Evolutionary conservation across 1,140 invertebrate species (phyloP).

Genomic region (Drosophila burlai): DNA sequence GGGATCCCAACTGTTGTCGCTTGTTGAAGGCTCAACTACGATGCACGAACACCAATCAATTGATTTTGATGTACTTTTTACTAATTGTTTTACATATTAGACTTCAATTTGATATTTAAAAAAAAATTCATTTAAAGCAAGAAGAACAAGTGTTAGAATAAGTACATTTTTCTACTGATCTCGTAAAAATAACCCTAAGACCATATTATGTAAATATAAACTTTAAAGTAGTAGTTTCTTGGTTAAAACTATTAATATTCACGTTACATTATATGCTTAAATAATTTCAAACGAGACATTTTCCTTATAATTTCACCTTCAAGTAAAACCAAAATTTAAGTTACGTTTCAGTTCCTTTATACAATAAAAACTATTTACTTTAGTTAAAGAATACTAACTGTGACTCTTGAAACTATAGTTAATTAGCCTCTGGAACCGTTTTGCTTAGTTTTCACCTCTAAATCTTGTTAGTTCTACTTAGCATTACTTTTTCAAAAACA

Average conservation of each 20-base stretch:
- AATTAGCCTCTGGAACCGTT: not conserved
- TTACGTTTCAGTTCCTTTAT: not conserved
- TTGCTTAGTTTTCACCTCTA: not conserved
- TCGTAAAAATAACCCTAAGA: not conserved
- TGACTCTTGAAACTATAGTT: not conserved
- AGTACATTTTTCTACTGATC: not conserved
- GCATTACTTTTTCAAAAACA: not conserved
- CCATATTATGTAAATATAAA: not conserved
- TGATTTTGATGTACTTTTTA: not conserved
- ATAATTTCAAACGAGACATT: not conserved
- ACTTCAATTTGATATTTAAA: not conserved
- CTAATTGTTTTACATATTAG: not conserved
- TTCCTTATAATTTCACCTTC: not conserved
- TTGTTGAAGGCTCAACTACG: conserved; percentile 26
- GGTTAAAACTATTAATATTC: not conserved
- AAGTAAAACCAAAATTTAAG: not conserved
- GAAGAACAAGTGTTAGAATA: too few relatives aligned
- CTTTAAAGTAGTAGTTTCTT: not conserved
- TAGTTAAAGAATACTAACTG: not conserved
- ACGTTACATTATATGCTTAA: not conserved
- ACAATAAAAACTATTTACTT: not conserved
- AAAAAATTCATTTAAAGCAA: not conserved
- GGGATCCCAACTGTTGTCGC: conserved; percentile 19
- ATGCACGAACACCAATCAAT: conserved; percentile 22
- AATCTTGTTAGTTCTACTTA: not conserved